Evolutionary conservation across 2,888 invertebrate genomes (phyloP), one percentile per base, ranked within the genome.

Genomic region (Cantharis rustica): DNA sequence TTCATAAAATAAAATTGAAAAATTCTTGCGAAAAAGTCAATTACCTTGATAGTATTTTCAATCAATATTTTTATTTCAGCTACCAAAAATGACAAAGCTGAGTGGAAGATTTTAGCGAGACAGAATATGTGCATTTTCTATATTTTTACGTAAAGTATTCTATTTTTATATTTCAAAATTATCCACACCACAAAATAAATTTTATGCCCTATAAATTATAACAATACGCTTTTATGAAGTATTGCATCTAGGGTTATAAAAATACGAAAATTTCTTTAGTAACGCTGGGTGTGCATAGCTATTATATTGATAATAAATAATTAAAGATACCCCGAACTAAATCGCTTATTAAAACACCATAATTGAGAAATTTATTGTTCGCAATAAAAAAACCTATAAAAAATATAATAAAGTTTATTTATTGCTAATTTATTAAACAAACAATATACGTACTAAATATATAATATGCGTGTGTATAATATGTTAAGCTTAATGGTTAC

Each of bases 1-100:
- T 71, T 75, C 71, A 71, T 71, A 74, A 61, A 61, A 62, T 17
- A 16, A 68, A 75, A 75, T 75, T 75, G 75, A 75, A 75, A 75
- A 75, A 71, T 75, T 75, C 75, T 71, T 71, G 71, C 61, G 75
- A 31, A 74, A 69, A 74, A 74, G n/a, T 70, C 69, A 27, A 31
- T 27, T 61, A 70, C 62, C 64, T 69, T 74, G 74, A 69, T 66
- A 23, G 20, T 69, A 17, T 47, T 47, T 26, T 63, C 74, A 75
- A 75, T 75, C 75, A 75, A 75, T 71, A 16, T 16, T 61, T 26
- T 31, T 17, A 27, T 47, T 71, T 47, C 15, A 16, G 27, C 10
- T 62, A 27, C 61, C 61, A 71, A 47, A 75, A 71, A 17, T 63
- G 68, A 66, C 47, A 47, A 47, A 47, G 47, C 47, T n/a, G n/a